Percentiles rank a stretch among this genome's conserved stretches.
Evolutionary conservation across 2,888 invertebrate genomes (phyloP).

Genomic region (Ennomos quercinarius): DNA sequence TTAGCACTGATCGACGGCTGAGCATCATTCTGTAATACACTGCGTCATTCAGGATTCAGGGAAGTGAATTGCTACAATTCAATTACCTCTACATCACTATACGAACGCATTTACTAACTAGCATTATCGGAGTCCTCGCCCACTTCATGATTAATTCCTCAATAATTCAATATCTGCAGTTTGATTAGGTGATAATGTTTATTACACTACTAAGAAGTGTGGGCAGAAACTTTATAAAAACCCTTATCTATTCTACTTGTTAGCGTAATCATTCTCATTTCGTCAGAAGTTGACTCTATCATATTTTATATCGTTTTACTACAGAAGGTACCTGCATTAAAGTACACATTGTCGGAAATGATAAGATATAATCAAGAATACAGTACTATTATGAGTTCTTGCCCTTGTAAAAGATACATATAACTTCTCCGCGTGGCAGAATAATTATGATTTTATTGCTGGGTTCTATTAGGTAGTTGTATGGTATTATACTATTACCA

Average conservation of each 20-base stretch:
- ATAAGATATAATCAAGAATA: conserved; percentile 27
- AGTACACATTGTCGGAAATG: conserved; percentile 28
- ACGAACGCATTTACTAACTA: too few species aligned
- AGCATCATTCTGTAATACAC: background rate
- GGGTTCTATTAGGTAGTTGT: background rate
- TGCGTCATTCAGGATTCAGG: background rate
- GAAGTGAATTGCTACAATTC: background rate
- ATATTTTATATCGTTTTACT: conserved; percentile 14
- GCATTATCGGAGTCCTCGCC: conserved; percentile 10
- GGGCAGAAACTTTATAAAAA: background rate
- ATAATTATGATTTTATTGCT: background rate
- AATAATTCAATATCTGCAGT: conserved; percentile 28
- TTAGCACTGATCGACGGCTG: too few species aligned
- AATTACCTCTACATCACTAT: too few species aligned
- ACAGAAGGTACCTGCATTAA: conserved; percentile 9
- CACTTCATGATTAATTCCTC: conserved; percentile 26
- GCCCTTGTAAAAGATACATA: conserved; percentile 3
- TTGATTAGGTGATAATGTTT: conserved; percentile 17
- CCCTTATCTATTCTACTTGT: background rate
- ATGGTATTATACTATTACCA: too few species aligned
- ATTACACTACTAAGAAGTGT: too few species aligned
- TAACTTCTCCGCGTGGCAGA: background rate
- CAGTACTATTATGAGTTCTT: conserved; percentile 9
- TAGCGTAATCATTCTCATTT: conserved; percentile 25
- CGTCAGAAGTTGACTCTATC: conserved; percentile 29